These are phyloP conservation scores for Puma concolor DNA, from an alignment of 2,113 vertebrate species.

Conservation along the genomic window DNA sequence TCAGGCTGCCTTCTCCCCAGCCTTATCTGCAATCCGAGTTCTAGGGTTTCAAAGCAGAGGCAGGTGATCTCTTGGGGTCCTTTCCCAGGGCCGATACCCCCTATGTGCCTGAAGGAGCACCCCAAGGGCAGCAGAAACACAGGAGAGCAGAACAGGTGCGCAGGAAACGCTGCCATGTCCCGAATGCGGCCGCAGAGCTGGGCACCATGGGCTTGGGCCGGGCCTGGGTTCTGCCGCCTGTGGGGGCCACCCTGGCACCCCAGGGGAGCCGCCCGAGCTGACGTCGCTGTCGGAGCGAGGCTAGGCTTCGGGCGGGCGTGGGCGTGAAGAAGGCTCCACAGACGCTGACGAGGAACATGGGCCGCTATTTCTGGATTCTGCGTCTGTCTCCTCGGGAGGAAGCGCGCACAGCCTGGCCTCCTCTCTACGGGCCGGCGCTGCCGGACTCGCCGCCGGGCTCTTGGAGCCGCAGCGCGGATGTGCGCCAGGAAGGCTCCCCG, in stretches of 20 bases:
- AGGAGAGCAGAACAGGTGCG: rapidly evolving
- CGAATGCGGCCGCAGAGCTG: not conserved
- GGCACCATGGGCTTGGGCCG: not conserved
- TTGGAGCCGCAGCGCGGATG: not conserved
- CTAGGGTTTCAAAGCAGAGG: not conserved
- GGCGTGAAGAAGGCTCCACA: not conserved
- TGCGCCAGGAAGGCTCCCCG: rapidly evolving
- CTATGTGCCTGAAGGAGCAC: no score
- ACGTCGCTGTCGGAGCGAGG: not conserved
- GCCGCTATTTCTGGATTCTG: not conserved
- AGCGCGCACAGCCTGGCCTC: no score
- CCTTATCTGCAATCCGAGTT: not conserved
- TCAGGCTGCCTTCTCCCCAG: not conserved
- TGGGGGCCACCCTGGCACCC: rapidly evolving
- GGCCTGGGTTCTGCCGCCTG: not conserved
- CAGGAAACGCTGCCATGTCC: not conserved
- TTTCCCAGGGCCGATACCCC: not conserved
- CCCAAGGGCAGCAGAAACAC: not conserved
- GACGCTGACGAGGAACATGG: not conserved
- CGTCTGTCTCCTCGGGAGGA: not conserved
- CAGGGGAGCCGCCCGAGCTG: not conserved
- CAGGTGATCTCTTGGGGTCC: not conserved
- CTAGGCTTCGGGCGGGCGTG: not conserved
- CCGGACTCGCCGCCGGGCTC: rapidly evolving
- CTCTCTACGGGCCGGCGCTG: rapidly evolving